phyloP scores from a whole-genome alignment of 1,140 invertebrate species.

The Ips nitidus region DNA sequence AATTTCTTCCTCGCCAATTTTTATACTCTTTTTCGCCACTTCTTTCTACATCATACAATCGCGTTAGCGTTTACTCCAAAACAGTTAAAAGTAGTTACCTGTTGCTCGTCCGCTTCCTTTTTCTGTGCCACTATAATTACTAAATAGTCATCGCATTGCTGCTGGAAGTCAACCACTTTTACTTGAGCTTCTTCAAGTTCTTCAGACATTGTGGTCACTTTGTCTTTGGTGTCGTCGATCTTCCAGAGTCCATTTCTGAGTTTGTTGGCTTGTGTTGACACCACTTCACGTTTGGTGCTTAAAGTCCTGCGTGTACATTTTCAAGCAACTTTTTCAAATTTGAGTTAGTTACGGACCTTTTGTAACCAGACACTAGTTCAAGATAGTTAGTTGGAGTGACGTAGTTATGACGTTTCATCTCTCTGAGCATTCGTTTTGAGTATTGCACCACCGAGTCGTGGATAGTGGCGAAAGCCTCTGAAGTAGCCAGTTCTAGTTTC shows the following conservation, averaged over 20 bases:
- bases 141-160: constrained; percentile 74
- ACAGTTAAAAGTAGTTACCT: constrained; percentile 25
- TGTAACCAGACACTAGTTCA: constrained; percentile 79
- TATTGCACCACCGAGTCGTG: constrained; percentile 73
- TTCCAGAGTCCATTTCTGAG: constrained; percentile 74
- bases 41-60: constrained; percentile 54
- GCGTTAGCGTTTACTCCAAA: background rate
- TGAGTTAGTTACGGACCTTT: constrained; percentile 59
- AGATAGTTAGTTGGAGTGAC: constrained; percentile 85
- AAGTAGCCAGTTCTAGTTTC: constrained; percentile 61
- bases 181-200: constrained; percentile 78
- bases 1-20: constrained; percentile 77
- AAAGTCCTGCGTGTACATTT: constrained; percentile 62
- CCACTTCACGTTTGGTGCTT: constrained; percentile 66
- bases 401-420: constrained; percentile 81
- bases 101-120: constrained; percentile 77
- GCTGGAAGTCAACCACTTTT: constrained; percentile 69
- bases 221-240: constrained; percentile 74
- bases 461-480: constrained; percentile 74
- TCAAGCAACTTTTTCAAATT: background rate
- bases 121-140: constrained; percentile 75
- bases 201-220: constrained; percentile 75
- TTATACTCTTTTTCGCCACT: constrained; percentile 65
- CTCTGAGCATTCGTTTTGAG: constrained; percentile 68
- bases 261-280: constrained; percentile 72